Base-by-base conservation (phyloP, 2,797 vertebrate species). In the Chiroxiphia lanceolata region DNA sequence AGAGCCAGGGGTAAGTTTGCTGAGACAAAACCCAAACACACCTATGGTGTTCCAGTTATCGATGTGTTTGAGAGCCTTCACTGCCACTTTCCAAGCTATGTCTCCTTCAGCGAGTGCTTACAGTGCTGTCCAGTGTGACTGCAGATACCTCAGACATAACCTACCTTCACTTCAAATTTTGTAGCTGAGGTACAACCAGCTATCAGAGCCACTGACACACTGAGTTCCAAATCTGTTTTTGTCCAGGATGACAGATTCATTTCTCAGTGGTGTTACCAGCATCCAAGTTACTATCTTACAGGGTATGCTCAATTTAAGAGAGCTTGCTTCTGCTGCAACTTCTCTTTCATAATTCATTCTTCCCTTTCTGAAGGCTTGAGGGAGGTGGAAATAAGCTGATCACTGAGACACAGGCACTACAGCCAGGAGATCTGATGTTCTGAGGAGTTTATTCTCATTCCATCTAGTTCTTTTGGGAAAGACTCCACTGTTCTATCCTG, bases 1-100 rank as follows among this genome's bases (percentile, higher is more conserved):
- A 6, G 3, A 76, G 29, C 5, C 11, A 54, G 29, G 0, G 0
- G 11, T 20, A 82, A 40, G 20, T 54, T 22, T 50, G 40, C 31
- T 11, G 26, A 54, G 40, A 60, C 13, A 70, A 76, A 90, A 68
- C 13, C 23, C 90, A 33, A 64, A 38, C 9, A 33, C 45, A 60
- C 3, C 23, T 10, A 3, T 2, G 4, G 29, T 33, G 68, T 38
- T 71, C 54, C 77, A 34, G 25, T 22, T 44, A 14, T 10, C 23
- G 26, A 5, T 31, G 8, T 67, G 63, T 59, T 44, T 56, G 63
- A 83, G 36, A 90, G 5, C 9, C 23, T 75, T 47, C 67, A 23
- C 42, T 34, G 27, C 36, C 20, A 3, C 65, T 72, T 61, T 51
- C 16, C 51, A 57, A 53, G 69, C 7, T 7, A 18, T 6, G 61